Conservation (phyloP, 2,797 vertebrate species). For the Crenichthys baileyi region DNA sequence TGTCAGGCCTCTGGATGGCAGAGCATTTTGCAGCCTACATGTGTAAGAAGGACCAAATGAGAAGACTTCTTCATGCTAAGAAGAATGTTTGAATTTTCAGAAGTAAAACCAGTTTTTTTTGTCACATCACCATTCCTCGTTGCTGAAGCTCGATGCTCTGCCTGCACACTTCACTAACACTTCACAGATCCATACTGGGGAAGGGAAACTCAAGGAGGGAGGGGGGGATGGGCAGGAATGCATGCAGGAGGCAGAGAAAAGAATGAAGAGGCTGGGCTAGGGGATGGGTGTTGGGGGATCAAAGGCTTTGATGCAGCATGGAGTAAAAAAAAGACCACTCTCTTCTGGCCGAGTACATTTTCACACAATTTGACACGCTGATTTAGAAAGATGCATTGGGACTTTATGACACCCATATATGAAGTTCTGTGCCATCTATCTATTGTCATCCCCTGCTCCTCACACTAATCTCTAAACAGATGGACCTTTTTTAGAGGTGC, state of each 20-base stretch:
- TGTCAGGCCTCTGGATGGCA: slow-evolving; percentile 53
- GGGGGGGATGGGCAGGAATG: slow-evolving; percentile 66
- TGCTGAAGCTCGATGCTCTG: slow-evolving; percentile 38
- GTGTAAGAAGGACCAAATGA: slow-evolving; percentile 37
- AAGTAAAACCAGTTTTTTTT: slow-evolving; percentile 18
- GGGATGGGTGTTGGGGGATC: slow-evolving; percentile 46
- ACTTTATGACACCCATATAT: slow-evolving; percentile 1
- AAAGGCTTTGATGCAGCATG: slow-evolving; percentile 61
- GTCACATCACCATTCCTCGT: slow-evolving; percentile 42
- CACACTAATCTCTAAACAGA: slow-evolving; percentile 39
- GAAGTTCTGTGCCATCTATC: slow-evolving; percentile 33
- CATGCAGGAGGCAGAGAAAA: slow-evolving; percentile 63
- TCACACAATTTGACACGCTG: slow-evolving; percentile 17
- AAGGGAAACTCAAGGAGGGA: slow-evolving; percentile 53
- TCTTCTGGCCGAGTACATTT: slow-evolving; percentile 22
- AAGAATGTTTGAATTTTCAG: slow-evolving; percentile 20
- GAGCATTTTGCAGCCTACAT: slow-evolving; percentile 12
- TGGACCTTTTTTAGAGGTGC: slow-evolving; percentile 49
- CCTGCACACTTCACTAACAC: slow-evolving; percentile 63
- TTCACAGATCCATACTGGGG: slow-evolving; percentile 64
- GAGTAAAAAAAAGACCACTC: slow-evolving; percentile 20
- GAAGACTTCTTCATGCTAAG: slow-evolving; percentile 4
- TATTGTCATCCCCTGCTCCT: slow-evolving; percentile 58
- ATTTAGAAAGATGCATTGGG: slow-evolving; percentile 4
- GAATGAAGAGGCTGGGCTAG: slow-evolving; percentile 40